A percentile compares a stretch with the other conserved stretches of the same genome.
Evolutionary conservation across 2,113 vertebrate species (phyloP).

Genomic region (Heterotilapia buettikoferi): DNA sequence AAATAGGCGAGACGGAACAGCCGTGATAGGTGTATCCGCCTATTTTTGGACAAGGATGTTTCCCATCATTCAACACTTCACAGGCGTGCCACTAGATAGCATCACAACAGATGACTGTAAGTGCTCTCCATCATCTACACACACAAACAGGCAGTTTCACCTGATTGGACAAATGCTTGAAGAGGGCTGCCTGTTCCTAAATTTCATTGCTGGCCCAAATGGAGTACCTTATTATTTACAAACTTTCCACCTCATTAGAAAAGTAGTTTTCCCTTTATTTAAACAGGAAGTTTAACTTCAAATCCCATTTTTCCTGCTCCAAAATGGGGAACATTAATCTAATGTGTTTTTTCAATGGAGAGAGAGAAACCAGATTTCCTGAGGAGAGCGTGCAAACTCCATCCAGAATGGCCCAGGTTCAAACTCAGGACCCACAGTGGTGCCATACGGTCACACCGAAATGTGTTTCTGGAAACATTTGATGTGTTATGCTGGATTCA

Average conservation of each 20-base stretch:
- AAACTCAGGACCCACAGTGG: not conserved
- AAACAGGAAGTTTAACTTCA: not conserved
- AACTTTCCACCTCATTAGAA: not conserved
- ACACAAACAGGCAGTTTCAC: not conserved
- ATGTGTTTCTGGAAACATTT: not conserved
- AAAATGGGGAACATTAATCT: not conserved
- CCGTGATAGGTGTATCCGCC: not conserved
- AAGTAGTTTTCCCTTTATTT: not conserved
- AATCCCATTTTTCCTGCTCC: not conserved
- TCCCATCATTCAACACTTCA: not conserved
- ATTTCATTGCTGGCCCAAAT: not conserved
- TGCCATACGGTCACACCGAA: not conserved
- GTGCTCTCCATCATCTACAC: not conserved
- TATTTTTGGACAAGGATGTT: not conserved
- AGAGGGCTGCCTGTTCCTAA: not conserved
- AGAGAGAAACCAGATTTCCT: not conserved
- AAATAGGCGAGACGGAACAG: not conserved
- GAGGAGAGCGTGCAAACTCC: not conserved
- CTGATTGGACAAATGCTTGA: not conserved
- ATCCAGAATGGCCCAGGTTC: not conserved
- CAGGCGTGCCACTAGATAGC: not conserved
- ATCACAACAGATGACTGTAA: not conserved
- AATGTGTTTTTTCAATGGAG: not conserved
- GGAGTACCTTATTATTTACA: not conserved
- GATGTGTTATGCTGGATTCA: not conserved